These are phyloP conservation scores for Agelas oroides DNA, from an alignment of 37 sponge, comb jelly and placozoan species.

Conservation along the genomic window DNA sequence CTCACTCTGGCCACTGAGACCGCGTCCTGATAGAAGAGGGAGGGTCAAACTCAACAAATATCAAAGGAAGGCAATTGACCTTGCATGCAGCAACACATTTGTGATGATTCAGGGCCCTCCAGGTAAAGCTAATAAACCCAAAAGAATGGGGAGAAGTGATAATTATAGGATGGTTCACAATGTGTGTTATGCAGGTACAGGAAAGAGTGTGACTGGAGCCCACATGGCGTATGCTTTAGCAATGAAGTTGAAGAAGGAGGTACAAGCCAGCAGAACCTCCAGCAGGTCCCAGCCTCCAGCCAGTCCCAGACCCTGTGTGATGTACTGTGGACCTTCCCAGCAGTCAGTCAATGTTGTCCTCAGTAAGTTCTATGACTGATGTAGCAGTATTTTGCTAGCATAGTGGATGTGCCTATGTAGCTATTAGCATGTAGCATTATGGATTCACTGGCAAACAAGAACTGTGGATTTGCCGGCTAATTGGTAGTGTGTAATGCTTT, in stretches of 20 bases:
- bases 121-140: slow-evolving; percentile 23
- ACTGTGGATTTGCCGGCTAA: neutral
- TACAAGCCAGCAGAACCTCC: neutral
- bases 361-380: slow-evolving; percentile 28
- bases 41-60: neutral
- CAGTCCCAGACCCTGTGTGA: slow-evolving; percentile 10
- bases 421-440: neutral
- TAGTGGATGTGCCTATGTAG: too few species aligned
- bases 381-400: neutral
- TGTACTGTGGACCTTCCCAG: slow-evolving; percentile 62
- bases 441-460: neutral
- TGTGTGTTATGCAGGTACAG: slow-evolving; percentile 33
- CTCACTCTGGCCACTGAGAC: neutral
- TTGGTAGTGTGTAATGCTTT: too few species aligned
- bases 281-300: neutral
- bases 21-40: neutral
- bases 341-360: slow-evolving; percentile 62
- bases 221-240: slow-evolving; percentile 66
- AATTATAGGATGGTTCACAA: neutral
- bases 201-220: slow-evolving; percentile 76
- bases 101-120: slow-evolving; percentile 70
- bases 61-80: slow-evolving; percentile 21
- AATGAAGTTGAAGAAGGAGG: slow-evolving; percentile 12
- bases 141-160: neutral
- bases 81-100: slow-evolving; percentile 10